Percentiles rank a stretch among this genome's conserved stretches.
phyloP scores from a whole-genome alignment of 2,797 vertebrate species.

The Sebastolobus altivelis region DNA sequence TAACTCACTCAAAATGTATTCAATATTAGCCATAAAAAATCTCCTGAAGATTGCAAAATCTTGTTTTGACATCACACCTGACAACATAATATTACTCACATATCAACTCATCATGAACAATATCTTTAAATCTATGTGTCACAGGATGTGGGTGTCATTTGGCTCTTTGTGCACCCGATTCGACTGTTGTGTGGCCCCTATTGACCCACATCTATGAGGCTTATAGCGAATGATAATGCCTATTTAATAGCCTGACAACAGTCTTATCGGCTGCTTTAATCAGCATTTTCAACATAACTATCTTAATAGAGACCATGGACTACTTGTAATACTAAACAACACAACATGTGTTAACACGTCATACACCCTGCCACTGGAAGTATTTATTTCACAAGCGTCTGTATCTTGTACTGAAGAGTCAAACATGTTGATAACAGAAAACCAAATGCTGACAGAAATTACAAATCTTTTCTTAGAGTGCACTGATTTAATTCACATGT shows the following conservation, averaged over 20 bases:
- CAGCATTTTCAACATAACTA: background rate
- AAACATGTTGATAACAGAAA: background rate
- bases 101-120: background rate
- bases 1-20: background rate
- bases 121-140: background rate
- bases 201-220: no score
- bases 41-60: slow-evolving; percentile 9
- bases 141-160: slow-evolving; percentile 1
- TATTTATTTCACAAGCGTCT: background rate
- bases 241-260: no score
- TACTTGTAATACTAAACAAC: background rate
- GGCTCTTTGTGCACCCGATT: background rate
- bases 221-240: no score
- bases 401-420: background rate
- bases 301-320: background rate
- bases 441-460: background rate
- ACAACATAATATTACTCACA: slow-evolving; percentile 15
- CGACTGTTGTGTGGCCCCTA: no score
- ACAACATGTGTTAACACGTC: slow-evolving; percentile 2
- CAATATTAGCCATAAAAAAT: background rate
- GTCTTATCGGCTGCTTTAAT: background rate
- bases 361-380: background rate
- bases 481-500: slow-evolving; percentile 9
- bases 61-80: background rate
- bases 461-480: background rate